These are phyloP conservation scores for Eumerus sabulonum DNA, from an alignment of 2,888 invertebrate species.

Conservation along the genomic window DNA sequence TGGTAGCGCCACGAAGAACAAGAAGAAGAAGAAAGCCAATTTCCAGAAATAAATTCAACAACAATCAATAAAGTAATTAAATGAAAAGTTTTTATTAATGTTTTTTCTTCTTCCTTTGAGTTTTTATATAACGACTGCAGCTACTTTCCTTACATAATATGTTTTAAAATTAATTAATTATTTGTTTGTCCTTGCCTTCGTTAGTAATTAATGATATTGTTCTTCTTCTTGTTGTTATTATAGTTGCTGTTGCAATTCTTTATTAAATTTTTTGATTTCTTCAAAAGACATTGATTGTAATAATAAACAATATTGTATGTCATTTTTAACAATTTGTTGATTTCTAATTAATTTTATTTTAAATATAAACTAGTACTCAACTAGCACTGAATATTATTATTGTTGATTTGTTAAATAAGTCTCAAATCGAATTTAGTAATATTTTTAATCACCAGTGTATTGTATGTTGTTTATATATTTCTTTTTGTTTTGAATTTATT, in stretches of 20 bases:
- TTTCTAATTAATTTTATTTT: slow-evolving; percentile 30
- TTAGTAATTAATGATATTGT: slow-evolving; percentile 26
- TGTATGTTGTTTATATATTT: not conserved
- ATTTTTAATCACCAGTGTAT: slow-evolving; percentile 47
- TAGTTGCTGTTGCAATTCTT: too few relatives aligned
- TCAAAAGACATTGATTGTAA: slow-evolving; percentile 64
- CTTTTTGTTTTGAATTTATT: slow-evolving; percentile 22
- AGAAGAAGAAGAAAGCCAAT: too few relatives aligned
- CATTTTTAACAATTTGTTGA: slow-evolving; percentile 57
- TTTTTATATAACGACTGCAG: slow-evolving; percentile 50
- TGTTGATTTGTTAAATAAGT: slow-evolving; percentile 34
- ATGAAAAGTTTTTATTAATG: slow-evolving; percentile 62
- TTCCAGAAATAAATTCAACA: slow-evolving; percentile 5
- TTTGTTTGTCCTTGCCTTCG: not conserved
- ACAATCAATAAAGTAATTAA: slow-evolving; percentile 46
- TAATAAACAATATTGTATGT: slow-evolving; percentile 45
- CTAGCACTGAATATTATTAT: slow-evolving; percentile 57
- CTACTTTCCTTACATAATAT: slow-evolving; percentile 52
- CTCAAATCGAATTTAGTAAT: slow-evolving; percentile 61
- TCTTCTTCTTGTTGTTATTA: slow-evolving; percentile 16
- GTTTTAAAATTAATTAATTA: slow-evolving; percentile 37
- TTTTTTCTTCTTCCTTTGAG: slow-evolving; percentile 21
- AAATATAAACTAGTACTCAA: slow-evolving; percentile 53
- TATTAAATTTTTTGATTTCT: slow-evolving; percentile 23
- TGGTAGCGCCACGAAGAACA: too few relatives aligned